Evolutionary conservation across 2,888 invertebrate genomes (phyloP).

Genomic region (Cerastis leucographa): DNA sequence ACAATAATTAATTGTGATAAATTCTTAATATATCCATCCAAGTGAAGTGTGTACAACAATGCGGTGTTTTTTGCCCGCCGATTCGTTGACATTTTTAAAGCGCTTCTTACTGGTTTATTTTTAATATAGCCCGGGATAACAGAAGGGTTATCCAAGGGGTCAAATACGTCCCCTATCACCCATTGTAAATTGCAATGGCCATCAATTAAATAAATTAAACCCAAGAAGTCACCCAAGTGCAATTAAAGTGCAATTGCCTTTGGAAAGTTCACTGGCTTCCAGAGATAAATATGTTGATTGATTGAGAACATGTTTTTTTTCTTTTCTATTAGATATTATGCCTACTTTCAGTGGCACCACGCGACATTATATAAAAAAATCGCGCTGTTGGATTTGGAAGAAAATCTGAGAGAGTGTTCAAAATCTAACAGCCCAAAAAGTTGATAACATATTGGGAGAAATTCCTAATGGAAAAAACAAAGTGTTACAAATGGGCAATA

Average conservation of each 20-base stretch:
- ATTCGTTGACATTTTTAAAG: background rate
- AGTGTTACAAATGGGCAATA: too few species aligned
- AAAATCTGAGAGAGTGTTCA: too few species aligned
- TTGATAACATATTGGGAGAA: too few species aligned
- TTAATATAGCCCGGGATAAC: conserved; percentile 1
- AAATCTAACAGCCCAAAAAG: too few species aligned
- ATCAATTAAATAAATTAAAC: conserved; percentile 21
- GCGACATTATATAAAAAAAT: background rate
- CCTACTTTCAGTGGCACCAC: background rate
- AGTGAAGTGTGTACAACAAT: background rate
- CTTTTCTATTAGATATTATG: background rate
- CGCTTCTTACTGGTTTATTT: background rate
- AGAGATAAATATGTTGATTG: conserved; percentile 10
- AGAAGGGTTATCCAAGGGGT: conserved; percentile 40
- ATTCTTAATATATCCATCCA: background rate
- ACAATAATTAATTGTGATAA: background rate
- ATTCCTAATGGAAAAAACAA: too few species aligned
- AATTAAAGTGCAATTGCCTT: conserved; percentile 49
- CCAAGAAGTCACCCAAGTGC: conserved; percentile 48
- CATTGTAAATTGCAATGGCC: background rate
- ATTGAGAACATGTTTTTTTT: conserved; percentile 5
- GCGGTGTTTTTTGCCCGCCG: background rate
- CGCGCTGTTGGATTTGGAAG: too few species aligned
- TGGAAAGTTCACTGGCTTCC: conserved; percentile 40
- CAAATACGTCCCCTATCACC: conserved; percentile 34